These are phyloP conservation scores for Octomys mimax DNA, from an alignment of 2,797 vertebrate genomes.

Conservation along the genomic window DNA sequence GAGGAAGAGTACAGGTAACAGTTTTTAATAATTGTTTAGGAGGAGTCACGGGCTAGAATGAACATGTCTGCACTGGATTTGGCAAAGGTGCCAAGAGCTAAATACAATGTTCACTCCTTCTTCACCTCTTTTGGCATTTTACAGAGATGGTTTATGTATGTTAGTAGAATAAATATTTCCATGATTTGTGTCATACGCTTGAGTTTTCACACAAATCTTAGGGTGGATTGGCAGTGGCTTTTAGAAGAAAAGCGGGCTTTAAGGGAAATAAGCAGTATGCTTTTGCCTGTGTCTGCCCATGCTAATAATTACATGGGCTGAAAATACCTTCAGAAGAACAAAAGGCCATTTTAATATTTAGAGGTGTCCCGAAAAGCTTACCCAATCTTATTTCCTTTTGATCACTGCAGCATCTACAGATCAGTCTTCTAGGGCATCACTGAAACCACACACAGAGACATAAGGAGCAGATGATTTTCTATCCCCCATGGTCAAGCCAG, in stretches of 20 bases:
- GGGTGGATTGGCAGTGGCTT: not conserved
- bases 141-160: not conserved
- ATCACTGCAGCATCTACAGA: slow-evolving; percentile 74
- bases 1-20: not conserved
- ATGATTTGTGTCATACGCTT: slow-evolving; percentile 12
- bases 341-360: slow-evolving; percentile 33
- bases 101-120: not conserved
- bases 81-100: not conserved
- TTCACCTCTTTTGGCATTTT: not conserved
- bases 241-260: not conserved
- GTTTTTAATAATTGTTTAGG: slow-evolving; percentile 19
- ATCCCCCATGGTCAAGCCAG: slow-evolving; percentile 51
- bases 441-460: slow-evolving; percentile 59
- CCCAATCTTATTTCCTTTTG: slow-evolving; percentile 55
- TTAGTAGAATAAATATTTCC: not conserved
- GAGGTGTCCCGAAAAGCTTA: slow-evolving; percentile 19
- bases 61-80: not conserved
- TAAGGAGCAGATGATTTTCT: not conserved
- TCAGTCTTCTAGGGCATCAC: slow-evolving; percentile 72
- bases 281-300: not conserved
- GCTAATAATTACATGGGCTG: not conserved
- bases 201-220: not conserved
- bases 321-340: not conserved
- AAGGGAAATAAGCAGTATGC: not conserved
- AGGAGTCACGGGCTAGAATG: not conserved